These are phyloP conservation scores for Platanista minor DNA, from an alignment of 2,113 vertebrate species.

Conservation along the genomic window DNA sequence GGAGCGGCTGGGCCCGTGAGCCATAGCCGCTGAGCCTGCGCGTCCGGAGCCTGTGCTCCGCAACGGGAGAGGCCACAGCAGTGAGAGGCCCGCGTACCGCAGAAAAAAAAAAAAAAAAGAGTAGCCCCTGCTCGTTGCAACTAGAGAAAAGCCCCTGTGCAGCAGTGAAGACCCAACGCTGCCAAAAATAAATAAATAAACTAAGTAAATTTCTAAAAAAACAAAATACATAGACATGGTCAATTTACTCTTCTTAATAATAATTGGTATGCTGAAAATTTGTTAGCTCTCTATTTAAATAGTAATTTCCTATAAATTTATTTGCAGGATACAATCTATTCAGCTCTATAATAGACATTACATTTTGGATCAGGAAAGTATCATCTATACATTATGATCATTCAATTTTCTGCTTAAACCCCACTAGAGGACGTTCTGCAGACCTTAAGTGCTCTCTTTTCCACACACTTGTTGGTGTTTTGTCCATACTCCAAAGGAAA, in stretches of 20 bases:
- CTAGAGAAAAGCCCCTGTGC: too few relatives aligned
- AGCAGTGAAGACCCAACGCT: too few relatives aligned
- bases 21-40: too few relatives aligned
- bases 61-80: too few relatives aligned
- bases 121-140: too few relatives aligned
- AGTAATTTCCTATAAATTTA: neutral
- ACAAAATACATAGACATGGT: neutral
- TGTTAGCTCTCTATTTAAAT: conserved; percentile 8
- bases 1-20: too few relatives aligned
- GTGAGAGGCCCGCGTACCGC: too few relatives aligned
- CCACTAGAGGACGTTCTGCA: neutral
- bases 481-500: neutral
- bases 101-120: too few relatives aligned
- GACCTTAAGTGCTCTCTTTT: neutral
- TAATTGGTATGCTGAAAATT: neutral
- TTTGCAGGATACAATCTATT: neutral
- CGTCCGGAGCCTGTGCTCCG: too few relatives aligned
- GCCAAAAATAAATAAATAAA: too few relatives aligned
- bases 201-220: too few relatives aligned
- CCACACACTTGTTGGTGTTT: neutral
- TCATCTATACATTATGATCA: neutral
- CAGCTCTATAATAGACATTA: neutral
- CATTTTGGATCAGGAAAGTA: neutral
- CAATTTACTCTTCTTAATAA: conserved; percentile 42
- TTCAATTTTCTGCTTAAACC: neutral